Evolutionary conservation across 2,113 vertebrate genomes (phyloP), one percentile per base, ranked within the genome.

Genomic region (Corydoras sp.): DNA sequence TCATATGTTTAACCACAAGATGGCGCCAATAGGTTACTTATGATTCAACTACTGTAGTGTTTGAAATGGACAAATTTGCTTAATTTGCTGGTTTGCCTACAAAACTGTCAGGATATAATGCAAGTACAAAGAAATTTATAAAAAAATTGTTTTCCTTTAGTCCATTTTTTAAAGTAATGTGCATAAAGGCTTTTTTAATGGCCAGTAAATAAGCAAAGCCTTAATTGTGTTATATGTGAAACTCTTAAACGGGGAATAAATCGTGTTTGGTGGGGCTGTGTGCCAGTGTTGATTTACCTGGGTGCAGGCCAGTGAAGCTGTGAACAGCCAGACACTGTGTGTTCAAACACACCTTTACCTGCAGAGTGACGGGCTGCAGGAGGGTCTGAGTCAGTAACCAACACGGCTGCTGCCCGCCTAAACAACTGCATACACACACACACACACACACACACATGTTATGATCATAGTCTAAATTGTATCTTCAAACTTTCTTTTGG

Each of bases 231-330:
- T 5, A 43, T 43, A 8, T 43, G 35, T 43, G 7, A 2, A 43
- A 43, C 35, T 43, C 35, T 43, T 5, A 43, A 43, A 43, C 35
- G 7, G 35, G 35, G 35, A 43, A 43, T 2, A 24, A 24, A 43
- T 43, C 4, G 24, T 11, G 6, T 56, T 29, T 55, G 32, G 53
- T 35, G 12, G 60, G 62, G 32, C 2, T 62, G 55, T 54, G 70
- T 49, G 65, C 32, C 30, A 61, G 74, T 32, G 10, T 65, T 5
- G 29, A 1, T 30, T 81, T 87, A 98, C 97, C 97, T 87, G 93
- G 91, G 76, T 93, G 94, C 75, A 99, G 93, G 83, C 98, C 94
- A 59, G 89, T 92, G 88, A 98, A 98, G 86, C 93, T 94, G 74
- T 99, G 95, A 72, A 98, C 81, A 15, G 95, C 94, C 82, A 99